phyloP scores from a whole-genome alignment of 2,113 vertebrate genomes.

The Gallinago media region DNA sequence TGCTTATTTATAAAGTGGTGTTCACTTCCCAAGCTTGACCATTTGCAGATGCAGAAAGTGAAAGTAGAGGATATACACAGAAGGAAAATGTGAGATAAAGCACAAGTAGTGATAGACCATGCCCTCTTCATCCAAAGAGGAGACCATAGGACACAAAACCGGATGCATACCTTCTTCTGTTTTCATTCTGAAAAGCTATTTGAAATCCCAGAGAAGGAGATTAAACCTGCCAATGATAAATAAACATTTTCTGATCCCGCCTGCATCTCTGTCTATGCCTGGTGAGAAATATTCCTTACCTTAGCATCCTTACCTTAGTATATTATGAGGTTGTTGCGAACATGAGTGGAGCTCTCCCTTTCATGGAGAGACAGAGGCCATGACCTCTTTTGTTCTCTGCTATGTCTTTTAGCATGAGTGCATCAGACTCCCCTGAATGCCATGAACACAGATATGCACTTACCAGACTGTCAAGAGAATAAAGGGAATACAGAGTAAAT shows the following conservation, averaged over 20 bases:
- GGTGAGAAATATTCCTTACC: background rate
- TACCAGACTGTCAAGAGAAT: background rate
- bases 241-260: background rate
- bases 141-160: background rate
- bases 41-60: background rate
- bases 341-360: background rate
- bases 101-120: background rate
- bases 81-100: background rate
- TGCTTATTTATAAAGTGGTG: background rate
- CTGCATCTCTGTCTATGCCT: background rate
- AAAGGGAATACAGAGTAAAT: background rate
- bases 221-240: background rate
- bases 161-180: background rate
- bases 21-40: background rate
- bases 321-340: fast-evolving
- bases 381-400: background rate
- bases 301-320: background rate
- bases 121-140: background rate
- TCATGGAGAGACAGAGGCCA: background rate
- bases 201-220: background rate
- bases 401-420: background rate
- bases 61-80: background rate
- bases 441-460: background rate
- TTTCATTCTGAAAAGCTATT: background rate
- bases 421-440: background rate